phyloP scores from a whole-genome alignment of 92 coral and sea anemone species.

The Micromussa lordhowensis region DNA sequence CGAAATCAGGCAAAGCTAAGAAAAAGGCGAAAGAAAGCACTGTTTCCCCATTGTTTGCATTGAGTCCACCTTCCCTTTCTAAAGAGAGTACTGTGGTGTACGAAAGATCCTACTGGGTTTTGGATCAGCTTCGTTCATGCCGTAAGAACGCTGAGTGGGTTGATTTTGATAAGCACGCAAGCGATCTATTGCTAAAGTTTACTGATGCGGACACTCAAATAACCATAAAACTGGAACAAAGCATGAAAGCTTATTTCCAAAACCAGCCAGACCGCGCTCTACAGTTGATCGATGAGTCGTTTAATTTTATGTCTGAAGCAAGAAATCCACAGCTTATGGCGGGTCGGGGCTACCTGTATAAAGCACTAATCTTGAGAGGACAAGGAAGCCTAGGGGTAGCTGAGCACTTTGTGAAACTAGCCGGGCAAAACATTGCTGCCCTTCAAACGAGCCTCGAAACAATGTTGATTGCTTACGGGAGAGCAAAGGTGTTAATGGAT shows the following conservation, averaged over 20 bases:
- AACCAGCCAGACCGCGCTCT: conserved; percentile 47
- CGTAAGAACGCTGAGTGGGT: conserved; percentile 74
- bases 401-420: conserved; percentile 31
- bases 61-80: background rate
- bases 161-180: conserved; percentile 24
- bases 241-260: conserved; percentile 62
- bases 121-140: conserved; percentile 56
- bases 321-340: conserved; percentile 23
- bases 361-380: conserved; percentile 62
- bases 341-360: conserved; percentile 56
- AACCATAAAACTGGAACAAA: conserved; percentile 57
- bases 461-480: conserved; percentile 67
- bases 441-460: conserved; percentile 50
- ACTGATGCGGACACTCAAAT: conserved; percentile 48
- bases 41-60: background rate
- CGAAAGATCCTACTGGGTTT: conserved; percentile 40
- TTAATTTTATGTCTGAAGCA: background rate
- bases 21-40: background rate
- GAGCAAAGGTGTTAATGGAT: conserved; percentile 66
- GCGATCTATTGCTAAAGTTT: too few relatives aligned
- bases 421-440: conserved; percentile 47
- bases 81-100: background rate
- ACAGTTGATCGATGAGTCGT: conserved; percentile 40
- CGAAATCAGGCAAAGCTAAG: conserved; percentile 4
- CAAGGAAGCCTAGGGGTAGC: conserved; percentile 61